phyloP scores from a whole-genome alignment of 2,797 vertebrate genomes.

The Gallinago solitaria region DNA sequence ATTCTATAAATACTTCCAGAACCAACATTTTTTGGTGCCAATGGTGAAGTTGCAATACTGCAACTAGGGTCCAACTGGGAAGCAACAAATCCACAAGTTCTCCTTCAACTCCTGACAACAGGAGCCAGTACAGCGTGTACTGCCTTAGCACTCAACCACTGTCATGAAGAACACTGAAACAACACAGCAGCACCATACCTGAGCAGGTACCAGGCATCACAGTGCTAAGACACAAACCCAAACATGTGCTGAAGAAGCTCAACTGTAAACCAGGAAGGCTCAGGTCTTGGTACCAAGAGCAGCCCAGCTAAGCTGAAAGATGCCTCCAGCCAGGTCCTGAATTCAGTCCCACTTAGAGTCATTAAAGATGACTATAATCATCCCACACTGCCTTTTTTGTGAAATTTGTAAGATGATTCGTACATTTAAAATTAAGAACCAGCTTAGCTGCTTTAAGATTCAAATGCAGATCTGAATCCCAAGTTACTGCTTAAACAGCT shows the following conservation, averaged over 20 bases:
- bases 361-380: background rate
- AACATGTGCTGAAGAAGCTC: background rate
- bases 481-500: background rate
- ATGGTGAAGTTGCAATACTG: accelerated
- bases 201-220: background rate
- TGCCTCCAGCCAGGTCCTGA: background rate
- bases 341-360: background rate
- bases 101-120: background rate
- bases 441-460: background rate
- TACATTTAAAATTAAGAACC: background rate
- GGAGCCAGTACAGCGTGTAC: background rate
- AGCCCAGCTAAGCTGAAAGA: background rate
- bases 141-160: background rate
- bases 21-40: accelerated
- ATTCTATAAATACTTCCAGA: background rate
- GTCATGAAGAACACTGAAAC: background rate
- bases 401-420: background rate
- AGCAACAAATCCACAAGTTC: background rate
- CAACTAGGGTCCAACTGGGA: background rate
- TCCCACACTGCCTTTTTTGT: background rate
- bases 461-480: background rate
- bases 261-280: background rate
- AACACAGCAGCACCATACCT: background rate
- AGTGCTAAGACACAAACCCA: background rate
- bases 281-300: background rate